phyloP scores from a whole-genome alignment of 2,113 vertebrate species.

The Malurus melanocephalus region DNA sequence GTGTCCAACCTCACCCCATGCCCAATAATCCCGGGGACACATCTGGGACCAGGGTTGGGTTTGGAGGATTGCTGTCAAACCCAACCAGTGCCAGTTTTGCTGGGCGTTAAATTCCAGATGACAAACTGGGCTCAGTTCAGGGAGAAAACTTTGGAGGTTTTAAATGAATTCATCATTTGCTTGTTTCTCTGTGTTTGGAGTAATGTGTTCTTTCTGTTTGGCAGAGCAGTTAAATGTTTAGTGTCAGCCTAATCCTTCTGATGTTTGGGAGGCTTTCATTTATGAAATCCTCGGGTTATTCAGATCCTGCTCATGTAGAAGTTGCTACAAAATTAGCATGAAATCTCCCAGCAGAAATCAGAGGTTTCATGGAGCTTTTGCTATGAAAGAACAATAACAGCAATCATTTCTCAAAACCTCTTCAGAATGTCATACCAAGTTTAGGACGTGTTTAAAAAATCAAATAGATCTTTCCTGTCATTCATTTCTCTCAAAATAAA shows the following conservation, averaged over 20 bases:
- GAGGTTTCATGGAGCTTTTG: conserved; percentile 25
- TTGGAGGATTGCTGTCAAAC: background rate
- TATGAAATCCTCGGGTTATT: background rate
- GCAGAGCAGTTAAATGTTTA: background rate
- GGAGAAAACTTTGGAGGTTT: background rate
- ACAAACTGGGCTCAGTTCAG: background rate
- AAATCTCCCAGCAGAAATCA: conserved; percentile 21
- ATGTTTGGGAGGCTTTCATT: background rate
- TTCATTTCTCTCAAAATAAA: background rate
- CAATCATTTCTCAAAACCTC: background rate
- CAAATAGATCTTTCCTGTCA: background rate
- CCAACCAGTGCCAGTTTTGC: background rate
- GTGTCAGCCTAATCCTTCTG: background rate
- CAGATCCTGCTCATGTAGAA: background rate
- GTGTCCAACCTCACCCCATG: background rate
- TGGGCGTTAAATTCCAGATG: background rate
- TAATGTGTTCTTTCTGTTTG: background rate
- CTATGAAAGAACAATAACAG: background rate
- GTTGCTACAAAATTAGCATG: background rate
- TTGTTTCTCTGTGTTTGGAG: background rate
- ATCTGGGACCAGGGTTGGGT: background rate
- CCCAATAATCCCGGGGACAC: background rate
- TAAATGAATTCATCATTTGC: background rate
- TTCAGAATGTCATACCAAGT: background rate
- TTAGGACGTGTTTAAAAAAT: background rate